Evolutionary conservation across 1,140 invertebrate species (phyloP).

Genomic region (Pseudomyrmex gracilis): DNA sequence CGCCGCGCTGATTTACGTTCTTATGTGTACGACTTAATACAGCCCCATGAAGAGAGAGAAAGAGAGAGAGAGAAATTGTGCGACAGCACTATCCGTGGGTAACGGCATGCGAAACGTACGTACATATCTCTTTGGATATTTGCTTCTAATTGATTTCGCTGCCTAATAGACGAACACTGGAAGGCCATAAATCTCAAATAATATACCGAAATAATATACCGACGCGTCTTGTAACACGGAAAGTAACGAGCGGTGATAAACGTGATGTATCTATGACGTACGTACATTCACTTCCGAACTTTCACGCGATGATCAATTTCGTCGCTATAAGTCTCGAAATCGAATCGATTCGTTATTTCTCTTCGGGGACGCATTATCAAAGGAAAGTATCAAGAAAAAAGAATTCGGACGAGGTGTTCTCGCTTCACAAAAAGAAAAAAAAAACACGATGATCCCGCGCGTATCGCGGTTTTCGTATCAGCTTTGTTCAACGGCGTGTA

Average conservation of each 20-base stretch:
- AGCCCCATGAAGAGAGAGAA: neutral
- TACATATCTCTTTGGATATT: slow-evolving; percentile 8
- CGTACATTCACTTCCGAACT: too few relatives aligned
- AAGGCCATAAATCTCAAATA: slow-evolving; percentile 20
- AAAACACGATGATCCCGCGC: slow-evolving; percentile 1
- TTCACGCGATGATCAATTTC: too few relatives aligned
- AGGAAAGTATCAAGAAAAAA: slow-evolving; percentile 32
- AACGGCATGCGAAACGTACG: neutral
- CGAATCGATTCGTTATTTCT: neutral
- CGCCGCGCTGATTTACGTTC: slow-evolving; percentile 29
- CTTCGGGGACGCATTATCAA: neutral
- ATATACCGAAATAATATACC: neutral
- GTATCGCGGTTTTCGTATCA: slow-evolving; percentile 25
- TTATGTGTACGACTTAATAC: neutral
- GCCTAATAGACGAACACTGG: neutral
- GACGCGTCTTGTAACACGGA: neutral
- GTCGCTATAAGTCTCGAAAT: neutral
- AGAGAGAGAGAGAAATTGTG: too few relatives aligned
- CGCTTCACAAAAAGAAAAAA: slow-evolving; percentile 25
- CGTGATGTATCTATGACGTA: too few relatives aligned
- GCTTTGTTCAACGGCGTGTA: slow-evolving; percentile 46
- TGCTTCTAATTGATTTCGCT: neutral
- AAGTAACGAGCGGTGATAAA: neutral
- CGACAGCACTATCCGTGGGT: neutral
- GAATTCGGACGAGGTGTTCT: slow-evolving; percentile 17